Evolutionary conservation across 2,113 vertebrate genomes (phyloP), one percentile per base, ranked within the genome.

Genomic region (Paramormyrops kingsleyae): DNA sequence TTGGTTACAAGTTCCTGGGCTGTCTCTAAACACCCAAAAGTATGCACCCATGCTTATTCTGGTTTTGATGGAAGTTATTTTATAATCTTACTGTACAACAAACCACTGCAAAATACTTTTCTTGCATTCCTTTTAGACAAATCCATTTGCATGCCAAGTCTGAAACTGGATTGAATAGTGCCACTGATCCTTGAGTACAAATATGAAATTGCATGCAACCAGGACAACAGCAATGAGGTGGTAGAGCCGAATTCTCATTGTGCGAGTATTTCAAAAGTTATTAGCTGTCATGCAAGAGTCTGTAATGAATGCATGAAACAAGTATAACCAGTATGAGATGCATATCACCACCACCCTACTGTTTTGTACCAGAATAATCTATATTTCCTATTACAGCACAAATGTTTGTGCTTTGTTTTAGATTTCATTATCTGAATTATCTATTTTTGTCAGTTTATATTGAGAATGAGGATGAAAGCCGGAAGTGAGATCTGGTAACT

Each of bases 231-330:
- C 27, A 39, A 50, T 59, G 8, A 46, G 46, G 46, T 47, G 24
- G 31, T 53, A 87, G 86, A 53, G 50, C n/a, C 1, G 35, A 52
- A 56, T 52, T 13, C 17, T 39, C 7, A 35, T 39, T 52, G 86
- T 56, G 15, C 39, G 50, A 53, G 27, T 13, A 39, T 87, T 59
- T 86, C 19, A 86, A 17, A 86, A 46, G 24, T 86, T 86, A 46
- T 50, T 49, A 86, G 47, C 83, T 49, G 44, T 86, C 44, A 50
- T 49, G 83, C 49, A 50, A 80, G 15, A 80, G 74, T 80, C 70
- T 77, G 74, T 77, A 77, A 80, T 49, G 44, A 39, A 84, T 86
- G 46, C 44, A 27, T 44, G 83, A 86, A 49, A 86, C 83, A 86
- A 47, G 83, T 86, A 50, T 50, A 50, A 86, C 83, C 83, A 49